These are phyloP conservation scores for Leiothrix lutea DNA, from an alignment of 2,113 vertebrate species.

Conservation along the genomic window DNA sequence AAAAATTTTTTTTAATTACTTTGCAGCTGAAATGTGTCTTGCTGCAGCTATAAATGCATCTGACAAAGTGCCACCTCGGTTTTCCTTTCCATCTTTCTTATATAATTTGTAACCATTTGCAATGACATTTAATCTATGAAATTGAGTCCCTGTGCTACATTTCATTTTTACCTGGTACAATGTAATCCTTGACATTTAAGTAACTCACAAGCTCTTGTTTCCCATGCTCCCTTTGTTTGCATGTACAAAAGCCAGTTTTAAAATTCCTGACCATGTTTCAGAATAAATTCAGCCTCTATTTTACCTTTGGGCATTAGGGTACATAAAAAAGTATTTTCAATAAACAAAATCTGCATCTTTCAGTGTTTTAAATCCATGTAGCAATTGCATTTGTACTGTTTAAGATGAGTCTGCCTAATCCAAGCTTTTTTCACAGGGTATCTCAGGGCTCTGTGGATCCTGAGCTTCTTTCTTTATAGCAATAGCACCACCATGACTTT, in stretches of 20 bases:
- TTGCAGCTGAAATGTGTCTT: background rate
- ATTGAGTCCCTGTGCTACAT: background rate
- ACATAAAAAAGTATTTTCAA: background rate
- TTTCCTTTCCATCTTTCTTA: conserved; percentile 22
- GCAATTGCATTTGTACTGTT: background rate
- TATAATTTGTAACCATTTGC: conserved; percentile 43
- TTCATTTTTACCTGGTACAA: conserved; percentile 25
- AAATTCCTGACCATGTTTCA: conserved; percentile 24
- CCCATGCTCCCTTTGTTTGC: background rate
- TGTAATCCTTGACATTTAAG: conserved; percentile 57
- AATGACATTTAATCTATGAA: conserved; percentile 59
- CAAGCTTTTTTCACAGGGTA: background rate
- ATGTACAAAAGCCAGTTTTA: conserved; percentile 2
- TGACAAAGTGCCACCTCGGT: conserved; percentile 1
- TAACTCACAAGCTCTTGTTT: conserved; percentile 2
- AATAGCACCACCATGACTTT: background rate
- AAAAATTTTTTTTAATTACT: background rate
- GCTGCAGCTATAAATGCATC: conserved; percentile 24
- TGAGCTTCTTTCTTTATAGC: background rate
- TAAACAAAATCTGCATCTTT: background rate
- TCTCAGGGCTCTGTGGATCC: background rate
- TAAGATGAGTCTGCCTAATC: background rate
- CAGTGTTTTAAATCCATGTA: background rate
- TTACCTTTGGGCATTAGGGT: background rate
- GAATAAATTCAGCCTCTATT: conserved; percentile 9